These are phyloP conservation scores for Dysdera silvatica DNA, from an alignment of 1,140 invertebrate genomes.

Conservation along the genomic window DNA sequence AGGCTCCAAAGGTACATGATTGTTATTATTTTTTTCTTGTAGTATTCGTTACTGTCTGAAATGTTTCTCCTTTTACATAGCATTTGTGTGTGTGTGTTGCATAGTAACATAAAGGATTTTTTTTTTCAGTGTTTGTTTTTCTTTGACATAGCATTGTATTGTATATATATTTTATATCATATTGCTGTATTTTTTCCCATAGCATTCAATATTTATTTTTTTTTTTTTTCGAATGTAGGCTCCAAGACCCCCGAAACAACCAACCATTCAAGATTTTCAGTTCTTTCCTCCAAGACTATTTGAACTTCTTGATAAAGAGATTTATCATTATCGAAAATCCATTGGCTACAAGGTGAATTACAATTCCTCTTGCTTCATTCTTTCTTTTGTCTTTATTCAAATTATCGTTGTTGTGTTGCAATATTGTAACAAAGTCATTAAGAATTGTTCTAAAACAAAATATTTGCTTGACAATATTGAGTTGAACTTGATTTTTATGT, in stretches of 20 bases:
- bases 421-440: too few relatives aligned
- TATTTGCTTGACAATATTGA: too few relatives aligned
- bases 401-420: too few relatives aligned
- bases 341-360: slow-evolving; percentile 76
- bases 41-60: neutral
- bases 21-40: neutral
- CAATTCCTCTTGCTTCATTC: neutral
- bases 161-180: neutral
- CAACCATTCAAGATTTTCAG: slow-evolving; percentile 98
- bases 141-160: neutral
- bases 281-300: slow-evolving; percentile 97
- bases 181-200: neutral
- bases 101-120: neutral
- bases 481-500: too few relatives aligned
- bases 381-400: too few relatives aligned
- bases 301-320: slow-evolving; percentile 96
- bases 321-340: slow-evolving; percentile 92
- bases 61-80: neutral
- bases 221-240: slow-evolving; percentile 56
- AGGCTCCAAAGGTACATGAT: slow-evolving; percentile 76
- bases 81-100: too few relatives aligned
- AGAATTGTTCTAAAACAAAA: too few relatives aligned
- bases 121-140: neutral
- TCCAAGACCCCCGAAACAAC: slow-evolving; percentile 94
- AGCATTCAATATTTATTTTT: neutral